These are phyloP conservation scores for Hiodon alosoides DNA, from an alignment of 2,113 vertebrate genomes.

Conservation along the genomic window DNA sequence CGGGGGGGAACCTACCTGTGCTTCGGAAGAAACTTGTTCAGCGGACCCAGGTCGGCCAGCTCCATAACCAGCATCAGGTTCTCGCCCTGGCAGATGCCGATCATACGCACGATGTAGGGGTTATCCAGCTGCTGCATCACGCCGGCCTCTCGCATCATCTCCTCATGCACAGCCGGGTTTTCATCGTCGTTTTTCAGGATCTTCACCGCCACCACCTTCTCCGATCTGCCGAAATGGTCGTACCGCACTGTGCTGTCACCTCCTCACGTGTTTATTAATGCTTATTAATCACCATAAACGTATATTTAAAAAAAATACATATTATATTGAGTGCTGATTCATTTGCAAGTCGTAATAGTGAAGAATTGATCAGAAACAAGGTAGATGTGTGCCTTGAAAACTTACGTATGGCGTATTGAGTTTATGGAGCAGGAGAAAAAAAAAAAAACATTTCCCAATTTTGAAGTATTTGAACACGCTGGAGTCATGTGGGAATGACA, in stretches of 20 bases:
- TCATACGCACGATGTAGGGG: conserved; percentile 96
- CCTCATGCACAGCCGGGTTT: conserved; percentile 72
- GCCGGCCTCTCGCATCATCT: conserved; percentile 81
- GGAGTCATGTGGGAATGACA: no score
- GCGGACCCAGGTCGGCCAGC: conserved; percentile 86
- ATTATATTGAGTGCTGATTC: no score
- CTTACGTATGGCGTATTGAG: no score
- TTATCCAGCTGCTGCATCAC: conserved; percentile 97
- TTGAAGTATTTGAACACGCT: no score
- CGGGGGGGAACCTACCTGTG: conserved; percentile 67
- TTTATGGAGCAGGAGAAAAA: no score
- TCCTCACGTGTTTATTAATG: no score
- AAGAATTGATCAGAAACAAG: no score
- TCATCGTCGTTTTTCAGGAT: conserved; percentile 87
- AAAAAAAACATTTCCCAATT: no score
- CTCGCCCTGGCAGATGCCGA: conserved; percentile 91
- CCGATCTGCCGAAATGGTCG: conserved; percentile 54
- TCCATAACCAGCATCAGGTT: conserved; percentile 98
- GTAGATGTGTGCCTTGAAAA: no score
- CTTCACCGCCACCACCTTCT: conserved; percentile 87
- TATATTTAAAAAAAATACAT: background rate
- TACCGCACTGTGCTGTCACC: no score
- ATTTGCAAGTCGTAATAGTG: no score
- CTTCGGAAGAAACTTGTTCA: conserved; percentile 88
- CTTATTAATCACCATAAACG: background rate